Evolutionary conservation across 2,888 invertebrate species (phyloP).

Genomic region (Aspidiotus destructor): DNA sequence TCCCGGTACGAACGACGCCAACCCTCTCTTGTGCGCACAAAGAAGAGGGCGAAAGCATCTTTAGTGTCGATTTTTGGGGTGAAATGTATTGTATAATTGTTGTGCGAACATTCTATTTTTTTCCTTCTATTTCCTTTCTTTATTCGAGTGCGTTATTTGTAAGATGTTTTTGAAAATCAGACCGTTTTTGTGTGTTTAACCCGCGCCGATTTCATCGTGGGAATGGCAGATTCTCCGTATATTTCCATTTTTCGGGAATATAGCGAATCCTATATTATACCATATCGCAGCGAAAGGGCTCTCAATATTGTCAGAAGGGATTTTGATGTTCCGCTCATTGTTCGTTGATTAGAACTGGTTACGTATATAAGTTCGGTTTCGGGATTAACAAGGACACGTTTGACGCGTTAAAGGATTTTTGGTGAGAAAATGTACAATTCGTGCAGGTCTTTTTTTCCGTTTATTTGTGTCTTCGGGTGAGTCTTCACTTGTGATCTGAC

Average conservation of each 20-base stretch:
- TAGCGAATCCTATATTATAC: neutral
- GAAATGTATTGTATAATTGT: too few relatives aligned
- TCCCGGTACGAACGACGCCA: too few relatives aligned
- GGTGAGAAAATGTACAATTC: neutral
- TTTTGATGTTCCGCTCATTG: neutral
- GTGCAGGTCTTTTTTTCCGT: neutral
- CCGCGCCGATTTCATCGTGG: constrained; percentile 1
- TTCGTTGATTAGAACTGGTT: constrained; percentile 4
- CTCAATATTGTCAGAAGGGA: neutral
- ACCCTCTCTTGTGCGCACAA: too few relatives aligned
- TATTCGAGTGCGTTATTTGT: neutral
- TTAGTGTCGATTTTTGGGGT: too few relatives aligned
- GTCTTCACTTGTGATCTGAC: neutral
- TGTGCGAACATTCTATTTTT: neutral
- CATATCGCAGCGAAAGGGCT: neutral
- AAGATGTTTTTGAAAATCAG: too few relatives aligned
- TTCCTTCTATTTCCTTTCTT: constrained; percentile 1
- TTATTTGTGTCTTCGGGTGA: neutral
- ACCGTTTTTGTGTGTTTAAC: too few relatives aligned
- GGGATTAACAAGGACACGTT: neutral
- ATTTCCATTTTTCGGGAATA: constrained; percentile 5
- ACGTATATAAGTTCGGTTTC: too few relatives aligned
- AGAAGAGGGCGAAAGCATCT: too few relatives aligned
- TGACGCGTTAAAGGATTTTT: neutral
- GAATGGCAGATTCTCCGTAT: neutral